Evolutionary conservation across 2,888 invertebrate species (phyloP), one percentile per base, ranked within the genome.

Genomic region (Stegana nigrithorax): DNA sequence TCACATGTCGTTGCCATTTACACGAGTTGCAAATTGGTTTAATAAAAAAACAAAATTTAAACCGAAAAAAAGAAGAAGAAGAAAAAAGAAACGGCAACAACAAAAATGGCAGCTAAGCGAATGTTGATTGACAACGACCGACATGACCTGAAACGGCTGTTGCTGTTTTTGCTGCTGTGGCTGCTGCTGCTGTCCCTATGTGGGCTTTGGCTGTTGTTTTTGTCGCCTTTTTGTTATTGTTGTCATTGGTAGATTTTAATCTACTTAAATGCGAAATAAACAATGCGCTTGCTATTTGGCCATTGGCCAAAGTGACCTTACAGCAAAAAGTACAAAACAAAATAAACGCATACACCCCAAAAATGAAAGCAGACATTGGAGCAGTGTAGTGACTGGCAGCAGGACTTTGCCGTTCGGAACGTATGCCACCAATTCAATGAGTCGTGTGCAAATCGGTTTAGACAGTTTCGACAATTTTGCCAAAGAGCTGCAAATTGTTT

Each of bases 241-340:
- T n/a, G n/a, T n/a, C n/a, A n/a, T 61, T 70, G 70, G 58, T 61
- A 70, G 70, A 65, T 80, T 75, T 80, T 73, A 80, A 80, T 80
- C 75, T 78, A 70, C 78, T 75, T 75, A 75, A 80, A 75, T 71
- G 71, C 68, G 69, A 78, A 75, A 80, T 72, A 75, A 78, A 78
- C 80, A 78, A 75, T 70, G 63, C 67, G n/a, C n/a, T n/a, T n/a
- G 73, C 69, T 47, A 57, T 70, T 71, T 73, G 75, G 68, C 80
- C 65, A 63, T 67, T 67, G 67, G 68, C 68, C 71, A 68, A 63
- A 29, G 47, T 64, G 53, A 32, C 44, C 61, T 44, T 27, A 27
- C 27, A 17, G 10, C 45, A 12, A 2, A 10, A 56, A 55, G 12
- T 12, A 51, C 25, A 14, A 51, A 25, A 19, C 25, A 23, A n/a